Percentiles rank a stretch among this genome's conserved stretches.
These are phyloP conservation scores for Callosobruchus maculatus DNA, from an alignment of 2,888 invertebrate genomes.

Conservation along the genomic window DNA sequence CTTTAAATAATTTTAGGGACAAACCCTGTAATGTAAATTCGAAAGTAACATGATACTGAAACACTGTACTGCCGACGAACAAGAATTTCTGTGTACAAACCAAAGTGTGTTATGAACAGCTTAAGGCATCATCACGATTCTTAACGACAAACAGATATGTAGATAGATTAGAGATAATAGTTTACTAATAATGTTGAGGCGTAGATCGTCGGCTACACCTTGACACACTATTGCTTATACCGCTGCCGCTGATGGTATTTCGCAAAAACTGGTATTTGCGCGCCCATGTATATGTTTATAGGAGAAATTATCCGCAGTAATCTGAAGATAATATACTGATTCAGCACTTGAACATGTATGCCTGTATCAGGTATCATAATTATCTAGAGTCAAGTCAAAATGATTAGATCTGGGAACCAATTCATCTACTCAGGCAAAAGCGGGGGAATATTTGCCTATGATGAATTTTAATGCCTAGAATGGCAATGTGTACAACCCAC, in stretches of 20 bases:
- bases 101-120: neutral
- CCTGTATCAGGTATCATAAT: too few species aligned
- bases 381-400: too few species aligned
- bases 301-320: neutral
- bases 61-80: too few species aligned
- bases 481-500: too few species aligned
- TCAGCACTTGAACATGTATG: too few species aligned
- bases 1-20: too few species aligned
- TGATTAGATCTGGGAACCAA: too few species aligned
- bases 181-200: neutral
- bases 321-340: neutral
- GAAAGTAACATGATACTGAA: too few species aligned
- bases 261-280: neutral
- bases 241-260: neutral
- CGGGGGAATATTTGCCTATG: too few species aligned
- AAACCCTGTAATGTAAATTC: too few species aligned
- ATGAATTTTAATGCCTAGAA: too few species aligned
- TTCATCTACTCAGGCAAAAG: too few species aligned
- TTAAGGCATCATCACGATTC: neutral
- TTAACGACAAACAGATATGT: neutral
- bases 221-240: neutral
- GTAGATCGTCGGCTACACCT: neutral
- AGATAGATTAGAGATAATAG: neutral
- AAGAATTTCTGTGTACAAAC: neutral
- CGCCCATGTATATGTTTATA: neutral